These are phyloP conservation scores for Aphaenogaster floridana DNA, from an alignment of 1,140 invertebrate species.

Conservation along the genomic window DNA sequence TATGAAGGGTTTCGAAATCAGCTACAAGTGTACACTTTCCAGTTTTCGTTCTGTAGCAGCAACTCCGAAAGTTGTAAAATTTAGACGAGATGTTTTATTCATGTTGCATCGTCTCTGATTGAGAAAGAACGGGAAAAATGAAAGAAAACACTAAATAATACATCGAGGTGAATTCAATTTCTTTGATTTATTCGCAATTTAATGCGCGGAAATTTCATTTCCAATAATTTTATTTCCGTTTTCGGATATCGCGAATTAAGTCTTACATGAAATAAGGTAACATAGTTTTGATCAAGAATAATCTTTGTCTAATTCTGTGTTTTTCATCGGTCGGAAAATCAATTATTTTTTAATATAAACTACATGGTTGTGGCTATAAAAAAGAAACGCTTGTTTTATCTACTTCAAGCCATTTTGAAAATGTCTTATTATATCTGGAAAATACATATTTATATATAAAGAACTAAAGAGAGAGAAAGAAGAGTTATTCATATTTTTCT, in stretches of 20 bases:
- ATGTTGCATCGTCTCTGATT: constrained; percentile 51
- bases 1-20: constrained; percentile 47
- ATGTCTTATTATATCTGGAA: not conserved
- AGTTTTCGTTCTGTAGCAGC: constrained; percentile 40
- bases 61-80: constrained; percentile 40
- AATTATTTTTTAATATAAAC: not conserved
- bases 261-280: not conserved
- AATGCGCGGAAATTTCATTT: constrained; percentile 15
- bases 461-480: not conserved
- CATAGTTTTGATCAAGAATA: not conserved
- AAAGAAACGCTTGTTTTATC: not conserved
- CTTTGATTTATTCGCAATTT: constrained; percentile 15
- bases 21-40: constrained; percentile 34
- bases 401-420: not conserved
- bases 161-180: constrained; percentile 35
- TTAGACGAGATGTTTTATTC: constrained; percentile 61
- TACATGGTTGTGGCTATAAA: not conserved
- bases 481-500: not conserved
- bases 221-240: constrained; percentile 1
- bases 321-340: not conserved
- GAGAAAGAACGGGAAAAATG: constrained; percentile 28
- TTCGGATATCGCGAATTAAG: not conserved
- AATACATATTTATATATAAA: not conserved
- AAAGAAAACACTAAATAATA: constrained; percentile 53
- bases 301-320: not conserved